phyloP scores from a whole-genome alignment of 2,113 vertebrate genomes.

The Neomonachus schauinslandi region DNA sequence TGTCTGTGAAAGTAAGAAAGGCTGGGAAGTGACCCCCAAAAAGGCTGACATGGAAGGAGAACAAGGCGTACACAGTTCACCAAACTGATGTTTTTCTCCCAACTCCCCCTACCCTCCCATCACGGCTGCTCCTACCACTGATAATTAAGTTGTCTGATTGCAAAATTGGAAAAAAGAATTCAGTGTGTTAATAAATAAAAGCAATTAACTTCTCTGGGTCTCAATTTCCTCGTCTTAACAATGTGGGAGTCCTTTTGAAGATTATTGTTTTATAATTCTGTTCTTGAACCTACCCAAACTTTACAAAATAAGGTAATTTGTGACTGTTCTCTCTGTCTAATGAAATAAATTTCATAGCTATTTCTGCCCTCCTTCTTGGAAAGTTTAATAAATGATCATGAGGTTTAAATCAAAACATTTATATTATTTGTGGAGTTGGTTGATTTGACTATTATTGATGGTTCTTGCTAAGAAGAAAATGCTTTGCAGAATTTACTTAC shows the following conservation, averaged over 20 bases:
- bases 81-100: neutral
- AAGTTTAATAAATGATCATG: constrained; percentile 22
- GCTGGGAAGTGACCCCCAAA: neutral
- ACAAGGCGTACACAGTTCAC: neutral
- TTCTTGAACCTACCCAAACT: constrained; percentile 25
- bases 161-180: neutral
- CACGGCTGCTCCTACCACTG: too few relatives aligned
- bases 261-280: constrained; percentile 44
- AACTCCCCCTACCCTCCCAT: accelerated
- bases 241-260: neutral
- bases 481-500: constrained; percentile 40
- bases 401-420: constrained; percentile 55
- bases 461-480: constrained; percentile 49
- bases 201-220: neutral
- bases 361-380: neutral
- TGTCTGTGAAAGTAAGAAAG: neutral
- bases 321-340: constrained; percentile 6
- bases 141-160: constrained; percentile 26
- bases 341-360: constrained; percentile 42
- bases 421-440: neutral
- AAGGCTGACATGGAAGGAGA: neutral
- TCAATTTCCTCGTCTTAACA: constrained; percentile 30
- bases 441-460: constrained; percentile 12
- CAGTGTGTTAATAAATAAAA: constrained; percentile 27
- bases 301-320: constrained; percentile 52